Conservation (phyloP, 35 echinoderm and acorn worm species). For the Apostichopus parvimensis region DNA sequence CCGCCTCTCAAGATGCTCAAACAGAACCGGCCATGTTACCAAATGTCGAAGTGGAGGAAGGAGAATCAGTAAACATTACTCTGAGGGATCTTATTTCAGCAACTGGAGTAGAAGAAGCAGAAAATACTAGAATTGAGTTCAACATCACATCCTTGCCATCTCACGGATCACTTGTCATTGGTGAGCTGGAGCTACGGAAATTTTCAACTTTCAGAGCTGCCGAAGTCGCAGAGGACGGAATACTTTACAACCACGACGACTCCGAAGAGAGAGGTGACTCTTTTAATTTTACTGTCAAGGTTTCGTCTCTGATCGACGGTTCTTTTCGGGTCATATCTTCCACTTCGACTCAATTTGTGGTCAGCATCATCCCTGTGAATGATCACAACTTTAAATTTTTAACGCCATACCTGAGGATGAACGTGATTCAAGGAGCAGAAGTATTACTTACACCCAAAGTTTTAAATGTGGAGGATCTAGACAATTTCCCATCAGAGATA, state of each 20-base stretch:
- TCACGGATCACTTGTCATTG: constrained; percentile 66
- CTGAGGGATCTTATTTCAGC: constrained; percentile 56
- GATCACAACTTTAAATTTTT: constrained; percentile 82
- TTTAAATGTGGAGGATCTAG: constrained; percentile 72
- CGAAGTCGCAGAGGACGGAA: constrained; percentile 48
- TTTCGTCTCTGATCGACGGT: constrained; percentile 16
- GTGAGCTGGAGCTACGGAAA: constrained; percentile 52
- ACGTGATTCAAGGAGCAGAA: constrained; percentile 68
- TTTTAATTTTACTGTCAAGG: constrained; percentile 73
- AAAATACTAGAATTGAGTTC: constrained; percentile 56
- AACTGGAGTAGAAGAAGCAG: constrained; percentile 21
- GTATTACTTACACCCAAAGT: constrained; percentile 58
- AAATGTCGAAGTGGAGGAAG: constrained; percentile 69
- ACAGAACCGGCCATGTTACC: too few species aligned
- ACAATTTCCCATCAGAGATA: constrained; percentile 81
- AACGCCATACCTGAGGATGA: constrained; percentile 66
- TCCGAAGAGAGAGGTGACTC: constrained; percentile 74
- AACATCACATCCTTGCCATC: constrained; percentile 67
- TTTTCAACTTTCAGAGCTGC: constrained; percentile 64
- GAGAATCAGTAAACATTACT: constrained; percentile 67
- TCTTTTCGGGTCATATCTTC: not conserved
- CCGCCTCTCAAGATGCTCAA: not conserved
- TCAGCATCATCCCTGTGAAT: constrained; percentile 80
- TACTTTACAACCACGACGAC: constrained; percentile 84
- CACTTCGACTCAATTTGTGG: constrained; percentile 55